Evolutionary conservation across 2,113 vertebrate species (phyloP), one percentile per base, ranked within the genome.

Genomic region (Vimba vimba): DNA sequence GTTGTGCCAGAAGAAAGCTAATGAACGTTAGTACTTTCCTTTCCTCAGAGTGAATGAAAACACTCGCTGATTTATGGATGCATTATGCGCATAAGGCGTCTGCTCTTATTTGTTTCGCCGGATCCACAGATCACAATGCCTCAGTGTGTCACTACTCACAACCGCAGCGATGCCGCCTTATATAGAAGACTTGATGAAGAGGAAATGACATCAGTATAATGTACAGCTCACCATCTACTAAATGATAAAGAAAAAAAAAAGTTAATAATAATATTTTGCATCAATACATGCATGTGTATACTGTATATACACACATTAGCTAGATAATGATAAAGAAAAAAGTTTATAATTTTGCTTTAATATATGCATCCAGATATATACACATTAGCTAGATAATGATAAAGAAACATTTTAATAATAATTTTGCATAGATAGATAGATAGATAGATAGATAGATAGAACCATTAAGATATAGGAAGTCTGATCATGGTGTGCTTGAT

Each of bases 121-220:
- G 91, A 89, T 89, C 88, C 85, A 27, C 59, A 39, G 88, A 75
- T 15, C 79, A 50, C 62, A 12, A 52, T 83, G 76, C 91, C 19
- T 74, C 66, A 73, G 84, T 62, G 84, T 62, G 86, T 66, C 88
- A 71, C 86, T 30, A 52, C 81, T 87, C 50, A 84, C 60, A 90
- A 10, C 86, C 74, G 91, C 88, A 85, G 85, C 91, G 6, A 89
- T 74, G 43, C 64, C 57, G 79, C 83, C 19, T 88, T 90, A 93
- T 94, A 94, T 92, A 91, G 76, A 1, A 23, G 81, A 30, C 6
- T 57, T 71, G 5, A 79, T 45, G 21, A 85, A 23, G 33, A 76
- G 93, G 93, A 94, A 92, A 87, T 95, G 94, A 95, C 95, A 86
- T 95, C 93, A 95, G 59, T 80, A 17, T 25, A 64, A 62, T 43